Percentiles rank a stretch among this genome's conserved stretches.
Conservation (phyloP, 2,113 vertebrate genomes). For the Gallinago undulata region DNA sequence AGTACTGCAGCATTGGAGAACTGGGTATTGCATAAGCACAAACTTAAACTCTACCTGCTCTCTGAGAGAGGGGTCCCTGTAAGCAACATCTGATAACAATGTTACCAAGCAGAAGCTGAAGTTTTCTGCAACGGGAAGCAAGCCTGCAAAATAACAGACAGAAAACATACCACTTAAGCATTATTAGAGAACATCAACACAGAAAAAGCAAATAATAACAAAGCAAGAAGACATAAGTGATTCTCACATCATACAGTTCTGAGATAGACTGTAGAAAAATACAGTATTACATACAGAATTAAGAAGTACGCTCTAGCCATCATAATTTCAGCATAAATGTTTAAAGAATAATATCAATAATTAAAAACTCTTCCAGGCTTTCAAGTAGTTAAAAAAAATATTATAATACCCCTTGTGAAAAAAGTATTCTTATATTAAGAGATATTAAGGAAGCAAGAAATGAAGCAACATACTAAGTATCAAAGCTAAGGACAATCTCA, state of each 20-base stretch:
- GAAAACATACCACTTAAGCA: background rate
- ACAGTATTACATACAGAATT: background rate
- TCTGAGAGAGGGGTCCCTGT: slow-evolving; percentile 82
- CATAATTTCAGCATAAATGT: background rate
- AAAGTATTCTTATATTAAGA: background rate
- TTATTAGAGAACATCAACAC: background rate
- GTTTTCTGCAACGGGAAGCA: slow-evolving; percentile 92
- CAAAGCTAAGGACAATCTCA: background rate
- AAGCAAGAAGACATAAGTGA: background rate
- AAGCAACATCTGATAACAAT: slow-evolving; percentile 89
- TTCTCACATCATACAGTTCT: background rate
- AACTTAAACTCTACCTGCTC: slow-evolving; percentile 79
- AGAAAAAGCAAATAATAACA: background rate
- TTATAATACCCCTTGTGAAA: background rate
- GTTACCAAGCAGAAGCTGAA: slow-evolving; percentile 95
- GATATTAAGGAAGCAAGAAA: background rate
- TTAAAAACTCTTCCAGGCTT: background rate
- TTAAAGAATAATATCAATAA: background rate
- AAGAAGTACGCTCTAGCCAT: background rate
- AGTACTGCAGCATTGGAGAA: background rate
- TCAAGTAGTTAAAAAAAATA: background rate
- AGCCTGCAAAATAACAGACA: slow-evolving; percentile 68
- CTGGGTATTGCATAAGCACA: background rate
- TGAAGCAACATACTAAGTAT: background rate
- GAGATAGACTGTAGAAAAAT: background rate